Conservation (phyloP, 2,797 vertebrate species). For the Spinibarbus caldwelli region DNA sequence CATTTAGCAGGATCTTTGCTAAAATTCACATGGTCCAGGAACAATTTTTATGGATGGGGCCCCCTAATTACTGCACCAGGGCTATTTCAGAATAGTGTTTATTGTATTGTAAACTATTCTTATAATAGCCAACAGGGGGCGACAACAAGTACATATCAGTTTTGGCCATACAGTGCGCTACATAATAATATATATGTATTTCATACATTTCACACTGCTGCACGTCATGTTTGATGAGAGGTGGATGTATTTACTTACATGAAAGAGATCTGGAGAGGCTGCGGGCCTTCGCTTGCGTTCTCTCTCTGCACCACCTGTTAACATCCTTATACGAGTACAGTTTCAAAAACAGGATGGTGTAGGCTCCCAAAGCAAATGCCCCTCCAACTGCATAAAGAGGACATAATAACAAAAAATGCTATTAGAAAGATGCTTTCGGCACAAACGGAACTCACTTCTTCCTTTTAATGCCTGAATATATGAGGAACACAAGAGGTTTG, state of each 20-base stretch:
- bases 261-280: slow-evolving; percentile 76
- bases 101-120: too few species aligned
- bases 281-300: slow-evolving; percentile 72
- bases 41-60: background rate
- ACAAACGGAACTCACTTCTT: background rate
- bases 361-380: slow-evolving; percentile 72
- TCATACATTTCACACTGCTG: background rate
- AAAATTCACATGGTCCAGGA: background rate
- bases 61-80: background rate
- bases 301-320: slow-evolving; percentile 88
- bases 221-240: slow-evolving; percentile 11
- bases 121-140: background rate
- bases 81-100: too few species aligned
- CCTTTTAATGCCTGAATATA: slow-evolving; percentile 2
- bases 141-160: background rate
- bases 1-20: fast-evolving
- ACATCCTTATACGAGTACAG: slow-evolving; percentile 90
- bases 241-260: slow-evolving; percentile 76
- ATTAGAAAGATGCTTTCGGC: background rate
- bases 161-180: background rate
- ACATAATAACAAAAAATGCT: slow-evolving; percentile 13
- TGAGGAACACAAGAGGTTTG: background rate
- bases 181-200: background rate
- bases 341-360: slow-evolving; percentile 90
- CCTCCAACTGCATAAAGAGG: slow-evolving; percentile 79